Evolutionary conservation across 2,888 invertebrate species (phyloP).

Genomic region (Sarcophaga caerulescens): DNA sequence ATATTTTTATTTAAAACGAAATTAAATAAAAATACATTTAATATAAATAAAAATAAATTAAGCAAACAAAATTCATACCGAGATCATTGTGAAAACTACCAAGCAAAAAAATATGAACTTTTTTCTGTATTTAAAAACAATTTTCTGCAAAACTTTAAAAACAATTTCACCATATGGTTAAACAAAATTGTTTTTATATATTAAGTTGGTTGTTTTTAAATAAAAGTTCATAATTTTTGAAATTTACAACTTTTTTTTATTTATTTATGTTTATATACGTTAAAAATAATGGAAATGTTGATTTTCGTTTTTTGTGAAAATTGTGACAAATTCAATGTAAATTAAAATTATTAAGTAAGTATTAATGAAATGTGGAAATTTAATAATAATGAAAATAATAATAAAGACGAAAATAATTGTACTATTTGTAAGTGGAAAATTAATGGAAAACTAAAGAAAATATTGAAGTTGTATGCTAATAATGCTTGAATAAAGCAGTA

Average conservation of each 20-base stretch:
- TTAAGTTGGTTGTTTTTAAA: not conserved
- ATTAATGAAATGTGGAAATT: not conserved
- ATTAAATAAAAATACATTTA: constrained; percentile 44
- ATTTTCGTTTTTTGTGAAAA: constrained; percentile 12
- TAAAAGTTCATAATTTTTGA: constrained; percentile 62
- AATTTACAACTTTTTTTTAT: constrained; percentile 65
- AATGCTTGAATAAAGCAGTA: no score
- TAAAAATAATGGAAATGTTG: constrained; percentile 68
- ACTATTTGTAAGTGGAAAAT: constrained; percentile 60
- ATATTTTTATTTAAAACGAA: constrained; percentile 42
- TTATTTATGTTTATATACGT: constrained; percentile 40
- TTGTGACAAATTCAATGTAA: not conserved
- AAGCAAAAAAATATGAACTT: constrained; percentile 71
- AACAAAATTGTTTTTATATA: not conserved
- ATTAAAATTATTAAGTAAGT: not conserved
- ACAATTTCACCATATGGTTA: not conserved
- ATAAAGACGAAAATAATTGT: constrained; percentile 51
- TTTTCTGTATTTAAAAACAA: constrained; percentile 20
- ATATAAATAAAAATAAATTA: constrained; percentile 61
- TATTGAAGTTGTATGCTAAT: constrained; percentile 21
- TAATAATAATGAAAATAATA: constrained; percentile 12
- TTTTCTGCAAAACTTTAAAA: not conserved
- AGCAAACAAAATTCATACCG: constrained; percentile 77
- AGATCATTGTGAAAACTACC: constrained; percentile 80
- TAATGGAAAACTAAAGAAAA: constrained; percentile 25